Conservation (phyloP, 2,797 vertebrate genomes). For the Pygocentrus nattereri region DNA sequence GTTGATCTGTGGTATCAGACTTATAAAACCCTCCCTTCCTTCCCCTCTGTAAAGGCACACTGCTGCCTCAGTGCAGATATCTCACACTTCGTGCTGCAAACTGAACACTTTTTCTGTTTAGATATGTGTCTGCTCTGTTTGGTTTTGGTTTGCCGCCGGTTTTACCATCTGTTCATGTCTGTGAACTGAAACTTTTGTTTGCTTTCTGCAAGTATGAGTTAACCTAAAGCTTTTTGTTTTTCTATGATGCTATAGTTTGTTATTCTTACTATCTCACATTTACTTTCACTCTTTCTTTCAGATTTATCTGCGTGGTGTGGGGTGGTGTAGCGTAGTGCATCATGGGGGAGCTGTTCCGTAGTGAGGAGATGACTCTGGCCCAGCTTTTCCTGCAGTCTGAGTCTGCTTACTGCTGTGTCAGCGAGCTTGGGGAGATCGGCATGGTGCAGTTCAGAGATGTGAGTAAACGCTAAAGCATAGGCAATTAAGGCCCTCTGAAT, state of each 20-base stretch:
- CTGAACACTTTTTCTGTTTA: background rate
- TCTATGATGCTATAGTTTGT: background rate
- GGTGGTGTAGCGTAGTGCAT: conserved; percentile 50
- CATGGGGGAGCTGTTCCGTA: conserved; percentile 95
- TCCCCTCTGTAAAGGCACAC: conserved; percentile 2
- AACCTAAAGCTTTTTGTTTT: background rate
- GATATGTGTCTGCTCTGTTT: background rate
- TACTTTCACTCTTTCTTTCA: background rate
- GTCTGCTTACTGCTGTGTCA: conserved; percentile 97
- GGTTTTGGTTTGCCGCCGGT: background rate
- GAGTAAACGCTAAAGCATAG: conserved; percentile 69
- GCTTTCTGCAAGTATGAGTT: background rate
- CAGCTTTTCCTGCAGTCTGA: conserved; percentile 96
- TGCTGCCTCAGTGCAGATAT: background rate
- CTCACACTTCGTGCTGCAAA: background rate
- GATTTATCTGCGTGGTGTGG: conserved; percentile 6
- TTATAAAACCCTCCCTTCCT: conserved; percentile 21
- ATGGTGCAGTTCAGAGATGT: conserved; percentile 98
- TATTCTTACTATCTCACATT: background rate
- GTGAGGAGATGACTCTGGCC: conserved; percentile 96
- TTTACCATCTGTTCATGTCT: background rate
- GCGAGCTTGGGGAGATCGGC: conserved; percentile 94
- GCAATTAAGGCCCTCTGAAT: background rate
- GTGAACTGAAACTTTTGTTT: background rate
- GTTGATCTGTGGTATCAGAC: background rate